A percentile compares a stretch with the other conserved stretches of the same genome.
phyloP scores from a whole-genome alignment of 2,888 invertebrate species.

The Spialia ferax region DNA sequence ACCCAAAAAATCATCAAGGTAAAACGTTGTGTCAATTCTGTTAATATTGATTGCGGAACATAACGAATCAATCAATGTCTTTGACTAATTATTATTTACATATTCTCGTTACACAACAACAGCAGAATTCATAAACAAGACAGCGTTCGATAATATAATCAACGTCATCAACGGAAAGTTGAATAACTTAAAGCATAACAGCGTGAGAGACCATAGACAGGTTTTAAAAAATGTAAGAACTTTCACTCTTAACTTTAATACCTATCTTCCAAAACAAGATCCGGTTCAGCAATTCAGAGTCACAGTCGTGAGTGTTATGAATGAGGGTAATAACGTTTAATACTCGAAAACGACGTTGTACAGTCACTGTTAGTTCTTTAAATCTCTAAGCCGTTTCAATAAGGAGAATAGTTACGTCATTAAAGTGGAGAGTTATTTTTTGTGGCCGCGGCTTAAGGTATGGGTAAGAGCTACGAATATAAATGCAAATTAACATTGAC shows the following conservation, averaged over 20 bases:
- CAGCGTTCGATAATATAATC: slow-evolving; percentile 61
- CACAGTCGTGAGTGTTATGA: slow-evolving; percentile 53
- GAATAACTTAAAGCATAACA: slow-evolving; percentile 70
- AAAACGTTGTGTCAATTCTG: not conserved
- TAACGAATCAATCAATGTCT: not conserved
- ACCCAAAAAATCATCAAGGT: not conserved
- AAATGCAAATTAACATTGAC: slow-evolving; percentile 10
- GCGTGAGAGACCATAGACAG: slow-evolving; percentile 66
- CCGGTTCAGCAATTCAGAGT: slow-evolving; percentile 62
- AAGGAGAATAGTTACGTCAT: not conserved
- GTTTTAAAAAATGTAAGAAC: slow-evolving; percentile 69
- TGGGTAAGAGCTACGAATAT: not conserved
- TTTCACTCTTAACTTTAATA: slow-evolving; percentile 73
- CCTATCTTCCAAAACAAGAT: slow-evolving; percentile 65
- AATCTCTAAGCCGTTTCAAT: slow-evolving; percentile 3
- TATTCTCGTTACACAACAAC: slow-evolving; percentile 34
- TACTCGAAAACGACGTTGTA: slow-evolving; percentile 16
- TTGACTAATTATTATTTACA: not conserved
- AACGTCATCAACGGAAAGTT: slow-evolving; percentile 68
- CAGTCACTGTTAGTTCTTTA: slow-evolving; percentile 15
- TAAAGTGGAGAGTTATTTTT: not conserved
- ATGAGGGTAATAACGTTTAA: slow-evolving; percentile 43
- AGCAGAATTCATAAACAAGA: slow-evolving; percentile 53
- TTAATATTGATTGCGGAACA: not conserved
- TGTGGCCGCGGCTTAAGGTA: not conserved